These are phyloP conservation scores for Batillaria attramentaria DNA, from an alignment of 1,140 invertebrate species.

Conservation along the genomic window DNA sequence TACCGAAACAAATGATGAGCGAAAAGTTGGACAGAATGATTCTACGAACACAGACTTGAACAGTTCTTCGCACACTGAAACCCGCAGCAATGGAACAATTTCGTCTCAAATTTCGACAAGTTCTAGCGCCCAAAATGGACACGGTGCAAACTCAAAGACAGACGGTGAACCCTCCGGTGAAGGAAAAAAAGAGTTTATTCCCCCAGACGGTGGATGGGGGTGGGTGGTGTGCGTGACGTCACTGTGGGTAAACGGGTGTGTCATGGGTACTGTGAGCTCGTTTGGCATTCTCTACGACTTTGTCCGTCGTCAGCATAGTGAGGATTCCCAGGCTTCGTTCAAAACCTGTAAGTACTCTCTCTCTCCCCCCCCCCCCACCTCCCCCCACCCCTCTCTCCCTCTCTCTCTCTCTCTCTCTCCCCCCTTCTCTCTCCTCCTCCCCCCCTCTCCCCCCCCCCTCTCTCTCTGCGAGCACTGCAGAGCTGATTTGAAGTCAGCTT, in stretches of 20 bases:
- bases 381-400: no score
- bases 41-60: neutral
- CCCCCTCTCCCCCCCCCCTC: no score
- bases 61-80: neutral
- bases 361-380: no score
- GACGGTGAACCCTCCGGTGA: no score
- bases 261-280: slow-evolving; percentile 92
- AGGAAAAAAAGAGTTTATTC: slow-evolving; percentile 61
- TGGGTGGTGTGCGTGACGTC: slow-evolving; percentile 88
- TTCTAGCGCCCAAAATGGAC: no score
- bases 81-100: neutral
- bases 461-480: neutral
- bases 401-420: no score
- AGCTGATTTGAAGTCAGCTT: neutral
- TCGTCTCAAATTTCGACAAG: neutral
- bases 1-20: neutral
- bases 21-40: neutral
- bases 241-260: slow-evolving; percentile 89
- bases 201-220: slow-evolving; percentile 85
- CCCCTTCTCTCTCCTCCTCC: no score
- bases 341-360: slow-evolving; percentile 51
- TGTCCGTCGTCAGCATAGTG: slow-evolving; percentile 78
- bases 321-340: slow-evolving; percentile 56
- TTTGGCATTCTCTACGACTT: slow-evolving; percentile 86
- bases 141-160: no score